A percentile compares a stretch with the other conserved stretches of the same genome.
phyloP scores from a whole-genome alignment of 2,113 vertebrate species.

The Taurulus bubalis region DNA sequence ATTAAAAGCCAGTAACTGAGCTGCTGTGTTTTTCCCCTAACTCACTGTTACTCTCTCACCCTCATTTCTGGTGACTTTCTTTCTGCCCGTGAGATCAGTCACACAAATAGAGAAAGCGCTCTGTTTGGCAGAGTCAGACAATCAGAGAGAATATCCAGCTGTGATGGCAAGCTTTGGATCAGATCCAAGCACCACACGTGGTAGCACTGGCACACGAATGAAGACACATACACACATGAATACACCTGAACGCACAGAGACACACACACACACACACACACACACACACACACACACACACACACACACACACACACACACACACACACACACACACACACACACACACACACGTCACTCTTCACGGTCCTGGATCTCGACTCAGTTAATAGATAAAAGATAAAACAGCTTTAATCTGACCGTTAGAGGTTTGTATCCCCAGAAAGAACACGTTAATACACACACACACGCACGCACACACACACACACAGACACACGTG shows the following conservation, averaged over 20 bases:
- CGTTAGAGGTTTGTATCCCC: not conserved
- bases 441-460: conserved; percentile 24
- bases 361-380: too few relatives aligned
- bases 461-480: not conserved
- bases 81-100: conserved; percentile 10
- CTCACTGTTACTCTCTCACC: conserved; percentile 37
- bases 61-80: conserved; percentile 1
- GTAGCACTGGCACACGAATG: not conserved
- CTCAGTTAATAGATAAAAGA: too few relatives aligned
- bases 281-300: not conserved
- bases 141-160: conserved; percentile 27
- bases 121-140: not conserved
- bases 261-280: not conserved
- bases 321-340: too few relatives aligned
- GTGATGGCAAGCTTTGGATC: conserved; percentile 16
- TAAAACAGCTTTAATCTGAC: conserved; percentile 25
- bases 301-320: not conserved
- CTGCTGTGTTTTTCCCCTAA: conserved; percentile 19
- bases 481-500: too few relatives aligned
- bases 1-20: conserved; percentile 50
- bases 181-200: conserved; percentile 13
- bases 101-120: conserved; percentile 2
- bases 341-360: not conserved
- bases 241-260: not conserved
- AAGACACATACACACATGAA: not conserved